Evolutionary conservation across 2,113 vertebrate species (phyloP), one percentile per base, ranked within the genome.

Genomic region (Sturnira hondurensis): DNA sequence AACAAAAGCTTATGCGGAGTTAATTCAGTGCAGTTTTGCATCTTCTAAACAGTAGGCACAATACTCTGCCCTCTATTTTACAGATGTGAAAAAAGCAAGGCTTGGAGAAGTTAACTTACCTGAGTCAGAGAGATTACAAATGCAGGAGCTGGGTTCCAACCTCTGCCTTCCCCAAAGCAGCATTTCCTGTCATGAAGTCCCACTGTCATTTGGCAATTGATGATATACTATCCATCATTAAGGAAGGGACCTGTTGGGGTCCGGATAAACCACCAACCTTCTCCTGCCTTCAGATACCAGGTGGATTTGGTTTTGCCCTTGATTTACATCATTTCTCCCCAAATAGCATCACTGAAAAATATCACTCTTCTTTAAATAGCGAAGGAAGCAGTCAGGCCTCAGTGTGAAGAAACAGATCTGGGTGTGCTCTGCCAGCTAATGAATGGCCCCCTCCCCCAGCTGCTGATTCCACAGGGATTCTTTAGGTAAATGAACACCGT

Each of bases 401-500:
- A 89, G 78, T 77, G 0, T 74, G 11, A 54, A 97, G 96, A 95
- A 97, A 58, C 24, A 68, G 56, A 92, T 76, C 1, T 0, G 67
- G 83, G n/a, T 0, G 77, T 50, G 52, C 85, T 82, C 81, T 93
- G 4, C 33, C 89, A 47, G 31, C 14, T 76, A 86, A 67, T 68
- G 14, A 7, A 0, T 2, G 36, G 87, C 14, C 22, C 36, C 45
- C 56, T 58, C 16, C 89, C 10, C 45, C 65, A 45, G 26, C 56
- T 83, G 76, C 68, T 14, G 3, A 68, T 84, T 96, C 96, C 65
- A 16, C 0, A 0, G 2, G 36, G 88, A 71, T 94, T 71, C 93
- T 90, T 95, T 87, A 68, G 76, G 92, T 83, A 98, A 98, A 98
- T 84, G 63, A 86, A 95, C 96, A 97, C 50, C 70, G 43, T 96